Base-by-base conservation (phyloP, 1,140 invertebrate genomes). In the Drosophila ohnishii region DNA sequence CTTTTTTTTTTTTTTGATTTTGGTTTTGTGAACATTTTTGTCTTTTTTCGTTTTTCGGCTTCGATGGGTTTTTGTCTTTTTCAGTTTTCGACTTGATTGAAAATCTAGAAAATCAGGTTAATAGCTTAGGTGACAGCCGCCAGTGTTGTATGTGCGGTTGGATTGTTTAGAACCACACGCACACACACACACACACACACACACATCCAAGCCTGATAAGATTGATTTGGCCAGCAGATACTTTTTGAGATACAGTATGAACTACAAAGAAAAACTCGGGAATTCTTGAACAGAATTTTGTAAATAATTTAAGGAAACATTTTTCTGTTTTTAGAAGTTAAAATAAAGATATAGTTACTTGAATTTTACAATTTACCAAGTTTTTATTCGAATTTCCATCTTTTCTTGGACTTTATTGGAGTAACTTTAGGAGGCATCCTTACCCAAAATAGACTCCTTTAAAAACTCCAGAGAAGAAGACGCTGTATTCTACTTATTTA, bases 51-150 rank as follows among this genome's bases (percentile, higher is more conserved):
- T 58, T 78, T 80, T 83, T 81, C 71, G 81, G 61, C 30, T 63
- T 64, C 57, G 56, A 30, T 62, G 60, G 64, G 51, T 67, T 75
- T 51, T 63, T 88, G 79, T 74, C 83, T 60, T 75, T 62, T 76
- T 76, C 75, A 42, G 60, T 83, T 84, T 89, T 80, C 70, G 89
- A 85, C 80, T 90, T 90, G 88, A 90, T 90, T 90, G 88, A 90
- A 90, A 90, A 90, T 90, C 80, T 90, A 80, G 88, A 90, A 90
- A 90, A 90, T 90, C 88, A 90, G 88, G 88, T 90, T 90, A 90
- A 90, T 90, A 87, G 88, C 88, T 90, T 80, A 83, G 88, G 88
- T 90, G 88, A 90, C 88, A 90, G 88, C 80, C 80, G 75, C 76
- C 77, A 83, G 79, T 87, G 84, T 88, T 87, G 83, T 82, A 75